Conservation (phyloP, 2,888 invertebrate species). For the Oasisia sp. region DNA sequence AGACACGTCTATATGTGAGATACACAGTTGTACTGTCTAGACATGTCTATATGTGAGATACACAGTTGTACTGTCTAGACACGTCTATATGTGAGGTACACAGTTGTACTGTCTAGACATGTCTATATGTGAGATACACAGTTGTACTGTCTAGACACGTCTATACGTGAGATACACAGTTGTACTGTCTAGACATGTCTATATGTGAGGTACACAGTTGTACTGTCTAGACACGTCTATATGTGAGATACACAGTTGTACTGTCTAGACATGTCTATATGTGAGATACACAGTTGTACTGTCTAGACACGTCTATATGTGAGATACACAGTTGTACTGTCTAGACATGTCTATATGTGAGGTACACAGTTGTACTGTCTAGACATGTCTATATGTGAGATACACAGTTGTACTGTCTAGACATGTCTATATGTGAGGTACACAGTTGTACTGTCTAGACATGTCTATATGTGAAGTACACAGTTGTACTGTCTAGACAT, state of each 20-base stretch:
- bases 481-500: conserved; percentile 27
- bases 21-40: conserved; percentile 30
- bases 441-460: conserved; percentile 32
- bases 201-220: too few relatives aligned
- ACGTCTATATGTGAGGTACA: conserved; percentile 37
- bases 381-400: conserved; percentile 40
- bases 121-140: conserved; percentile 41
- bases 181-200: neutral
- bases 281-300: conserved; percentile 35
- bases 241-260: conserved; percentile 38
- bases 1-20: conserved; percentile 34
- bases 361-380: conserved; percentile 30
- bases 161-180: conserved; percentile 39
- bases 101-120: conserved; percentile 25
- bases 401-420: conserved; percentile 31
- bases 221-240: conserved; percentile 33
- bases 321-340: conserved; percentile 33
- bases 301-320: conserved; percentile 37
- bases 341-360: conserved; percentile 40
- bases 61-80: conserved; percentile 32
- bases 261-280: conserved; percentile 34
- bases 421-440: conserved; percentile 40
- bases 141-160: conserved; percentile 37
- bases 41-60: conserved; percentile 39
- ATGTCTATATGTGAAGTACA: conserved; percentile 40